Conservation (phyloP, 2,888 invertebrate species). For the Leptura quadrifasciata region DNA sequence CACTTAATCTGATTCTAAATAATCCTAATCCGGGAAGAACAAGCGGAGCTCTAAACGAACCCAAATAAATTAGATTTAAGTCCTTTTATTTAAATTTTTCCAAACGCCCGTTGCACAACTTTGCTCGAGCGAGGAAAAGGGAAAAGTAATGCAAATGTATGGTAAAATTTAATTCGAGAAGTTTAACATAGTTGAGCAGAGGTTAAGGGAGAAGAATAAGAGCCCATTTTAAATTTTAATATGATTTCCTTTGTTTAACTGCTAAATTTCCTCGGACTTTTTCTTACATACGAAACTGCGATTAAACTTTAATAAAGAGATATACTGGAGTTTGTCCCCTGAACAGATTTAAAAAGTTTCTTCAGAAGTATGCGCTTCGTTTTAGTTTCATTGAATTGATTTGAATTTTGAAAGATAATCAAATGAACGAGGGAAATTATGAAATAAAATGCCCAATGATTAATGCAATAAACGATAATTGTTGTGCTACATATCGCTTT, state of each 20-base stretch:
- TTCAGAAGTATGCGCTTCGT: background rate
- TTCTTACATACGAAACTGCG: slow-evolving; percentile 28
- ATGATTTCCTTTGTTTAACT: slow-evolving; percentile 28
- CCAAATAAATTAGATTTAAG: slow-evolving; percentile 7
- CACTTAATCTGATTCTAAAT: slow-evolving; percentile 3
- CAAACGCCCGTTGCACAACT: background rate
- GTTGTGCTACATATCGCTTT: too few relatives aligned
- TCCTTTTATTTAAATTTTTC: slow-evolving; percentile 13
- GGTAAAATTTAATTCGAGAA: slow-evolving; percentile 25
- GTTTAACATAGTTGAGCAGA: slow-evolving; percentile 31
- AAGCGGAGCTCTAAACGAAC: background rate
- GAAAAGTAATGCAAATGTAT: slow-evolving; percentile 22
- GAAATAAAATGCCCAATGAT: too few relatives aligned
- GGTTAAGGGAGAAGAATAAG: slow-evolving; percentile 26
- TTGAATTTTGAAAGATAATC: background rate
- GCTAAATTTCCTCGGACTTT: slow-evolving; percentile 24
- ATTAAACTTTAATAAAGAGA: slow-evolving; percentile 28
- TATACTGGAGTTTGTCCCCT: background rate
- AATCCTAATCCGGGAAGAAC: background rate
- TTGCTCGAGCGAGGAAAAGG: background rate
- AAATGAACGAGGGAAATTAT: too few relatives aligned
- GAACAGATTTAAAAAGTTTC: background rate
- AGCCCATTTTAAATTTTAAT: slow-evolving; percentile 40
- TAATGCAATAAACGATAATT: too few relatives aligned
- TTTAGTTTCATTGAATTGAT: background rate